Conservation (phyloP, 1,140 invertebrate genomes). For the Dendroctonus ponderosae region DNA sequence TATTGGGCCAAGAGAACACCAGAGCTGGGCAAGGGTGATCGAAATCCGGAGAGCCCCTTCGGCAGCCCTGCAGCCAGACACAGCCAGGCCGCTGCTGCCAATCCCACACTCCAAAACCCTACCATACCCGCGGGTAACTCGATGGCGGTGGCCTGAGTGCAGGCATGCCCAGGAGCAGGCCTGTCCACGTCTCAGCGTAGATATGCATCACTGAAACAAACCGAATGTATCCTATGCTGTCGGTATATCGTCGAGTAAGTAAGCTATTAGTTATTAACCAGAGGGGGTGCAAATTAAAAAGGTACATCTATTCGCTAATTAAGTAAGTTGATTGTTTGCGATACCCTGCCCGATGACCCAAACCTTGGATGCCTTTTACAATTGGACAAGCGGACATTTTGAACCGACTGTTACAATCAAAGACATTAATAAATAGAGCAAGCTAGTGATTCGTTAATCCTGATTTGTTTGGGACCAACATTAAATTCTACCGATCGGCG, state of each 20-base stretch:
- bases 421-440: too few relatives aligned
- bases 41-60: constrained; percentile 38
- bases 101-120: constrained; percentile 38
- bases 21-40: constrained; percentile 25
- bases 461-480: too few relatives aligned
- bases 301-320: neutral
- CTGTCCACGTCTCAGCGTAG: constrained; percentile 31
- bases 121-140: constrained; percentile 38
- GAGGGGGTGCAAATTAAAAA: too few relatives aligned
- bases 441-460: too few relatives aligned
- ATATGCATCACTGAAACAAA: constrained; percentile 44
- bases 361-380: too few relatives aligned
- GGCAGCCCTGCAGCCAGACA: constrained; percentile 44
- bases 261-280: too few relatives aligned
- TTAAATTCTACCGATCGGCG: too few relatives aligned
- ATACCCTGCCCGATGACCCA: too few relatives aligned
- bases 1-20: constrained; percentile 47
- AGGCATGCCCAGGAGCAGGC: constrained; percentile 38
- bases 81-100: constrained; percentile 46
- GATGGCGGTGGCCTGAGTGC: constrained; percentile 39
- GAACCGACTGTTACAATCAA: too few relatives aligned
- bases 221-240: neutral
- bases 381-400: too few relatives aligned
- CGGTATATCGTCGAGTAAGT: too few relatives aligned
- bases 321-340: neutral